A percentile compares a stretch with the other conserved stretches of the same genome.
phyloP scores from a whole-genome alignment of 2,797 vertebrate species.

The Rhinella marina region DNA sequence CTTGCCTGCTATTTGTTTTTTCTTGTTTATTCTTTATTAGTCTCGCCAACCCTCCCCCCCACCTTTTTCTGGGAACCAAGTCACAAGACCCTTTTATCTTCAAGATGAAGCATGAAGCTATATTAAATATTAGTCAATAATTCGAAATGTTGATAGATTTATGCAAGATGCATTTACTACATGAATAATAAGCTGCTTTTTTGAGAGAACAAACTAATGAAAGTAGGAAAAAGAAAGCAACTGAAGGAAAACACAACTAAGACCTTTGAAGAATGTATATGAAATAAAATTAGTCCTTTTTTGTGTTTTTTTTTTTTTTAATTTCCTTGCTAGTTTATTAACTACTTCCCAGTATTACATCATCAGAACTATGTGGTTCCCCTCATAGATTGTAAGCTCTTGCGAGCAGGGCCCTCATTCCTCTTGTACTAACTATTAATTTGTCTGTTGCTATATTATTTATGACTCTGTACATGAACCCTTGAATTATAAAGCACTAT shows the following conservation, averaged over 20 bases:
- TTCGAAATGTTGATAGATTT: constrained; percentile 40
- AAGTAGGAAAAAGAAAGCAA: not conserved
- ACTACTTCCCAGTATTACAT: too few species aligned
- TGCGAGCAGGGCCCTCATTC: too few species aligned
- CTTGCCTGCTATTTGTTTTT: not conserved
- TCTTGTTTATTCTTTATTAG: not conserved
- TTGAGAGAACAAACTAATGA: constrained; percentile 35
- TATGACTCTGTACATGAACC: too few species aligned
- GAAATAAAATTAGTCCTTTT: not conserved
- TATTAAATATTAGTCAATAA: constrained; percentile 49
- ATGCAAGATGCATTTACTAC: constrained; percentile 11
- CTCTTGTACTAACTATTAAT: too few species aligned
- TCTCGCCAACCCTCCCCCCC: not conserved
- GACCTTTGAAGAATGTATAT: not conserved
- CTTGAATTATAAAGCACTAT: too few species aligned
- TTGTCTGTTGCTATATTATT: too few species aligned
- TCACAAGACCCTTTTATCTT: constrained; percentile 13
- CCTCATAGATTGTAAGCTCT: too few species aligned
- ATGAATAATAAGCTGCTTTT: constrained; percentile 33
- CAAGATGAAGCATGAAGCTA: not conserved
- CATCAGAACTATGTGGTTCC: too few species aligned
- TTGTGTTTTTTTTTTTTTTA: not conserved
- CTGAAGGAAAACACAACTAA: not conserved
- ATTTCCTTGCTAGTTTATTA: not conserved
- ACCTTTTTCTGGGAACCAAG: not conserved